Percentiles rank a stretch among this genome's conserved stretches.
These are phyloP conservation scores for Atta texana DNA, from an alignment of 1,140 invertebrate genomes.

Conservation along the genomic window DNA sequence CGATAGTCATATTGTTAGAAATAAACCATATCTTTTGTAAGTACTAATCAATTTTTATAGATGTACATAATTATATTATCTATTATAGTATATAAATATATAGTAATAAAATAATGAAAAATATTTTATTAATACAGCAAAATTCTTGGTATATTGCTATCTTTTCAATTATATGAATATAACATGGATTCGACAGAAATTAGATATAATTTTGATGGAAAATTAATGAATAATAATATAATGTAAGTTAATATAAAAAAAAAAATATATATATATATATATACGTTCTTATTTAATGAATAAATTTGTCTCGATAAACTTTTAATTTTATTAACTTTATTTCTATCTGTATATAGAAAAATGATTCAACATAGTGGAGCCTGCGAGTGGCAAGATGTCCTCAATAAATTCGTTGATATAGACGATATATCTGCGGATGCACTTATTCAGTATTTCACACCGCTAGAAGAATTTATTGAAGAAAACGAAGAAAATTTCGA, in stretches of 20 bases:
- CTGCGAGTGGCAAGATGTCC: constrained; percentile 73
- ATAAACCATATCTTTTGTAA: constrained; percentile 88
- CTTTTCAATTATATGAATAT: constrained; percentile 85
- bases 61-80: not conserved
- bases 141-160: constrained; percentile 84
- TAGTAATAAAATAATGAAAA: not conserved
- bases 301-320: not conserved
- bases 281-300: not conserved
- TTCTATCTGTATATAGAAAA: constrained; percentile 70
- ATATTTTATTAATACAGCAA: constrained; percentile 79
- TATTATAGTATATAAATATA: no score
- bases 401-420: constrained; percentile 76
- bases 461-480: constrained; percentile 78
- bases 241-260: constrained; percentile 68
- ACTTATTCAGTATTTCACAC: constrained; percentile 76
- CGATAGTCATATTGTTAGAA: constrained; percentile 86
- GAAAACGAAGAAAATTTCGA: constrained; percentile 69
- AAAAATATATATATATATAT: not conserved
- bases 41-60: constrained; percentile 53
- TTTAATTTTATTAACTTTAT: not conserved
- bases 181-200: constrained; percentile 79
- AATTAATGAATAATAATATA: constrained; percentile 68
- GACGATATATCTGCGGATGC: constrained; percentile 68
- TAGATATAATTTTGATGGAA: constrained; percentile 75
- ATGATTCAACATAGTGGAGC: constrained; percentile 75